Evolutionary conservation across 2,113 vertebrate species (phyloP).

Genomic region (Taxidea taxus): DNA sequence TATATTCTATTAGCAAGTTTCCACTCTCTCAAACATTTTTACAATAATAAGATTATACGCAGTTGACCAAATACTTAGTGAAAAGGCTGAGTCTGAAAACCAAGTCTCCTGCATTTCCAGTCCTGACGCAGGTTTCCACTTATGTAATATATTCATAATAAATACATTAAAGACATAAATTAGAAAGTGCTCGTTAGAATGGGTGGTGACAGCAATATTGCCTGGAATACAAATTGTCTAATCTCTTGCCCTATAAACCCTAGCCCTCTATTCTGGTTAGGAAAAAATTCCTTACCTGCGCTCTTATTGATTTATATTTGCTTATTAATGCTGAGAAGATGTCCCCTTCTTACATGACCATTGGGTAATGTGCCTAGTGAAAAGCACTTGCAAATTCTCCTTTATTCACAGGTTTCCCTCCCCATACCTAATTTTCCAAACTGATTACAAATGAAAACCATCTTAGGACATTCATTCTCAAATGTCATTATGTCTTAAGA

Average conservation of each 20-base stretch:
- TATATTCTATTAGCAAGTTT: slow-evolving; percentile 9
- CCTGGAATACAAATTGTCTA: slow-evolving; percentile 30
- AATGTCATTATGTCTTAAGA: too few species aligned
- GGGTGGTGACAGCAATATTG: slow-evolving; percentile 31
- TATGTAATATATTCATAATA: slow-evolving; percentile 40
- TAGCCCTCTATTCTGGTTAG: not conserved
- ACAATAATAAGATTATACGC: slow-evolving; percentile 33
- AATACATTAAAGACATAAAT: slow-evolving; percentile 64
- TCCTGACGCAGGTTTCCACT: not conserved
- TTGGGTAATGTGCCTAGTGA: not conserved
- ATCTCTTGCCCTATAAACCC: slow-evolving; percentile 20
- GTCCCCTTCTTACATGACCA: not conserved
- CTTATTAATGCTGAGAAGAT: not conserved
- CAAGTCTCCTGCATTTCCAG: slow-evolving; percentile 29
- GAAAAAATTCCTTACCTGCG: not conserved
- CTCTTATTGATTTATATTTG: slow-evolving; percentile 3
- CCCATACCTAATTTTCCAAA: not conserved
- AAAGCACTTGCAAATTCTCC: not conserved
- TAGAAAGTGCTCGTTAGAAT: slow-evolving; percentile 60
- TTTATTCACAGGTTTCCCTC: not conserved
- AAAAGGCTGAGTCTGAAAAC: slow-evolving; percentile 38
- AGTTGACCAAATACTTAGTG: slow-evolving; percentile 41
- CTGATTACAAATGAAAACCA: not conserved
- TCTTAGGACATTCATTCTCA: not conserved
- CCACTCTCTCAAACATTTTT: not conserved